A percentile compares a stretch with the other conserved stretches of the same genome.
phyloP scores from a whole-genome alignment of 1,140 invertebrate species.

The Amphibalanus amphitrite region DNA sequence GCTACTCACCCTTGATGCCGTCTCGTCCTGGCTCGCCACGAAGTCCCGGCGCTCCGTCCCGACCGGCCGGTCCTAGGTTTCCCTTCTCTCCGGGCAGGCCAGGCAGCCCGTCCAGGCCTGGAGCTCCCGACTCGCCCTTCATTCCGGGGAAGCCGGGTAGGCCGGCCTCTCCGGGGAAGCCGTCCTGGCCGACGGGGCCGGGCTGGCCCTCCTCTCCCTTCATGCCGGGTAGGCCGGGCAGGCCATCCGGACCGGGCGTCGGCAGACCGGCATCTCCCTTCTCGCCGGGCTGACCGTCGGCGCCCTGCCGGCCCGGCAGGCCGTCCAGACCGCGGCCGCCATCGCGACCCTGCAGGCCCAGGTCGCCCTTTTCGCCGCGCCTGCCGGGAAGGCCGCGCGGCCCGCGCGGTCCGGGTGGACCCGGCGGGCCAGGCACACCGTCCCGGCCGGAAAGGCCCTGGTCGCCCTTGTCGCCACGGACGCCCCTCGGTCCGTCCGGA shows the following conservation, averaged over 20 bases:
- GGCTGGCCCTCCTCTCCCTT: conserved; percentile 20
- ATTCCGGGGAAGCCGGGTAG: conserved; percentile 31
- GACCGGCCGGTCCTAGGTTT: conserved; percentile 33
- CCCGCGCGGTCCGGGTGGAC: no score
- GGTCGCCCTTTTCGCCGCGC: conserved; percentile 3
- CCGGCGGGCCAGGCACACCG: no score
- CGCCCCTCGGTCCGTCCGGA: no score
- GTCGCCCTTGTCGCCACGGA: no score
- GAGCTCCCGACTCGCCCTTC: conserved; percentile 26
- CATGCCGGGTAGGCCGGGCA: conserved; percentile 17
- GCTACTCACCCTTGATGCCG: conserved; percentile 48
- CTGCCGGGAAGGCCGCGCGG: no score
- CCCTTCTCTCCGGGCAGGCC: conserved; percentile 46
- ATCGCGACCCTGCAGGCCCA: conserved; percentile 4
- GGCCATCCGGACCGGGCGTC: conserved; percentile 22
- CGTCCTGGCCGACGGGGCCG: conserved; percentile 13
- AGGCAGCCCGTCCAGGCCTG: conserved; percentile 35
- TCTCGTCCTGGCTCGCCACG: conserved; percentile 45
- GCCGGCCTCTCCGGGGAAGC: conserved; percentile 21
- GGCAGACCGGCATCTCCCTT: conserved; percentile 13
- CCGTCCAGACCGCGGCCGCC: no score
- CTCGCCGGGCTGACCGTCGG: conserved; percentile 5
- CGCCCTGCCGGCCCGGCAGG: conserved; percentile 62
- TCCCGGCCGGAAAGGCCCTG: no score
- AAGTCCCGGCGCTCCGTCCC: conserved; percentile 30